Base-by-base conservation (phyloP, 2,113 vertebrate genomes). In the Nannospalax galili region DNA sequence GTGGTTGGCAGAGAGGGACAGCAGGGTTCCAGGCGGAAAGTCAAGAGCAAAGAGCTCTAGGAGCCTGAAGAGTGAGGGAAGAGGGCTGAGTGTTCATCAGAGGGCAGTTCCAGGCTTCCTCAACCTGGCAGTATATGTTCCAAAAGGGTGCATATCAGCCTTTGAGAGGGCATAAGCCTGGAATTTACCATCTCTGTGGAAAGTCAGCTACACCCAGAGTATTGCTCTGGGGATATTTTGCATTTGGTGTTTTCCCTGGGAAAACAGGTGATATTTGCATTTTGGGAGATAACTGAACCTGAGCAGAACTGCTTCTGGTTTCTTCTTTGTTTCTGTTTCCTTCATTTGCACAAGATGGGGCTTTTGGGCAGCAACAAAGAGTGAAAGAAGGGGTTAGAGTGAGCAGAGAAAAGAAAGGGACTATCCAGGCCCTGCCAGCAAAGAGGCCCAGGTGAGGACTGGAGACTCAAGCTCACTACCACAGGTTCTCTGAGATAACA, bases 251-350 rank as follows among this genome's bases (percentile, higher is more conserved):
- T 35, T 42, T 52, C 84, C 42, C 73, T 7, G 30, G 26, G 70
- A 89, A 84, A 91, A 75, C 17, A 85, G 42, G 45, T 58, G 35
- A 37, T 15, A 64, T 79, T 82, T 92, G 88, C n/a, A 52, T 84
- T 80, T 65, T 52, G 70, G 73, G 22, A 73, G 79, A 62, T 86
- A 1, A 60, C 15, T 42, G 19, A 90, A 52, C 62, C 32, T 30
- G 74, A 86, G 48, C 32, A n/a, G 32, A 52, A 19, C 37, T 16
- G 58, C 40, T 85, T 92, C 45, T 79, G 84, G n/a, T 52, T 84
- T 91, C 11, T 10, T 19, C 78, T 96, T 91, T 90, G 77, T 80
- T 94, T 91, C 80, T 78, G 35, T 86, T 96, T 95, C 88, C 89
- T 62, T 88, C 42, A 9, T 62, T 48, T 37, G 69, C 37, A 60